These are phyloP conservation scores for Pristionchus exspectatus DNA, from an alignment of 2,888 invertebrate genomes.

Conservation along the genomic window DNA sequence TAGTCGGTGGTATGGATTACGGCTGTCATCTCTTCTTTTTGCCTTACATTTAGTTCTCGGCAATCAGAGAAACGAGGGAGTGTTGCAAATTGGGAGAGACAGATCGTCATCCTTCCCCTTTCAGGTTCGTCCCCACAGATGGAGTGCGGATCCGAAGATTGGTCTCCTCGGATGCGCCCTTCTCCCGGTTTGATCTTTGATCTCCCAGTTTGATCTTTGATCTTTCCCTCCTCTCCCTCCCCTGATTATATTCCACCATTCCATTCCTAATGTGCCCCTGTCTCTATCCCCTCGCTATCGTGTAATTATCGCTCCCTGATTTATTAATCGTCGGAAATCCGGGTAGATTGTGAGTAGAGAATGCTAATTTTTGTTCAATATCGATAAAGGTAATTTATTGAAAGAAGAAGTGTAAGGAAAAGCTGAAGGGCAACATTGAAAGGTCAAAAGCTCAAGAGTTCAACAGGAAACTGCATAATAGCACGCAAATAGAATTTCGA, in stretches of 20 bases:
- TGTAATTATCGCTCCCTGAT: slow-evolving; percentile 18
- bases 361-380: neutral
- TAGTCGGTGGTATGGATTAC: neutral
- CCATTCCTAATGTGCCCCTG: too few relatives aligned
- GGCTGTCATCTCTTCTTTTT: too few relatives aligned
- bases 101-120: neutral
- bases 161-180: slow-evolving; percentile 53
- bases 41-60: too few relatives aligned
- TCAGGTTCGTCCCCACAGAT: slow-evolving; percentile 52
- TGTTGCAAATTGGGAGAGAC: too few relatives aligned
- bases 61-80: too few relatives aligned
- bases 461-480: neutral
- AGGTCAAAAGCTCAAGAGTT: neutral
- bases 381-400: neutral
- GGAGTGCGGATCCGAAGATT: slow-evolving; percentile 54
- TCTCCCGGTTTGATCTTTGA: slow-evolving; percentile 30
- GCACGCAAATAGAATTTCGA: neutral
- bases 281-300: neutral
- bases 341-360: neutral
- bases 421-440: neutral
- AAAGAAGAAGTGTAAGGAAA: neutral
- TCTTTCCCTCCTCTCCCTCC: neutral
- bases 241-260: neutral
- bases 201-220: slow-evolving; percentile 4
- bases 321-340: neutral